A percentile compares a stretch with the other conserved stretches of the same genome.
Evolutionary conservation across 2,113 vertebrate species (phyloP).

Genomic region (Beaufortia kweichowensis): DNA sequence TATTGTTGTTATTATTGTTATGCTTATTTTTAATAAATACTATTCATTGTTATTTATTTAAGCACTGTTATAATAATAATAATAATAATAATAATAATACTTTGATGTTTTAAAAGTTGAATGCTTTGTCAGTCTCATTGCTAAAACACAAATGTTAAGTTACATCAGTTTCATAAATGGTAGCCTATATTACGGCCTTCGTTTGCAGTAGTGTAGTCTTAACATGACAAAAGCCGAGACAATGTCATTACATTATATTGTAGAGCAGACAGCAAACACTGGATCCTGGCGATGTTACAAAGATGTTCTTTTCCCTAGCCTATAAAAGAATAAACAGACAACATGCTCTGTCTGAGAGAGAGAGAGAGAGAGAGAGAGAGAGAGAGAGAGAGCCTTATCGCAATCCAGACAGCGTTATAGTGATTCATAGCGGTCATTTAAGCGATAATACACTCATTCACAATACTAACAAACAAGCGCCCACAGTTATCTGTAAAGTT

Average conservation of each 20-base stretch:
- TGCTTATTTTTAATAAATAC: too few species aligned
- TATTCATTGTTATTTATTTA: neutral
- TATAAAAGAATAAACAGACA: constrained; percentile 64
- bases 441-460: constrained; percentile 99
- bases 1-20: neutral
- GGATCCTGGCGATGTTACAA: constrained; percentile 12
- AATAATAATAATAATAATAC: neutral
- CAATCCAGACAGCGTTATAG: constrained; percentile 87
- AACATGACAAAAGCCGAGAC: constrained; percentile 22
- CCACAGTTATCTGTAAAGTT: constrained; percentile 92
- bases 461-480: constrained; percentile 91
- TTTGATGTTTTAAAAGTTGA: neutral
- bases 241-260: constrained; percentile 17
- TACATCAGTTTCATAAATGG: neutral
- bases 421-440: constrained; percentile 99
- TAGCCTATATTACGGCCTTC: neutral
- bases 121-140: neutral
- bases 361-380: constrained; percentile 69
- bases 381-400: constrained; percentile 86
- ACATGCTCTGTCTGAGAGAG: constrained; percentile 63
- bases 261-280: constrained; percentile 20
- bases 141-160: neutral
- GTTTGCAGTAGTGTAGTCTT: neutral
- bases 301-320: constrained; percentile 36
- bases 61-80: neutral